These are phyloP conservation scores for Drosophila melanogaster DNA, from an alignment of 1,140 invertebrate species.

Conservation along the genomic window DNA sequence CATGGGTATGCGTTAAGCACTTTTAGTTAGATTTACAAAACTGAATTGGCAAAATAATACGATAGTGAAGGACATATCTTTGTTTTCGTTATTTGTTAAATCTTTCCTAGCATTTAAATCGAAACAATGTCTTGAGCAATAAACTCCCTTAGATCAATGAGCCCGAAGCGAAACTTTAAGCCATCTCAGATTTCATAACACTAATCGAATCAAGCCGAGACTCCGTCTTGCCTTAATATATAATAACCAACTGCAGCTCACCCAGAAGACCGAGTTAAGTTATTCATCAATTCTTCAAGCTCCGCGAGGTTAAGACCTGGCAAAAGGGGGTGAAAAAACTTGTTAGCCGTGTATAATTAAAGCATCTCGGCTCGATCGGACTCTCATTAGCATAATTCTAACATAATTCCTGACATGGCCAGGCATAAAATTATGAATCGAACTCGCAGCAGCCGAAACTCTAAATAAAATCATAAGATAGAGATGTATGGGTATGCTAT, in stretches of 20 bases:
- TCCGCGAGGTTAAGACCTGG: slow-evolving; percentile 5
- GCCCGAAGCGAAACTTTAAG: not conserved
- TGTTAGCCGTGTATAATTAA: slow-evolving; percentile 68
- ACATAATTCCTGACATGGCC: slow-evolving; percentile 74
- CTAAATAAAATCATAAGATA: slow-evolving; percentile 42
- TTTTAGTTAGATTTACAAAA: not conserved
- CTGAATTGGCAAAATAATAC: no score
- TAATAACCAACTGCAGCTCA: slow-evolving; percentile 31
- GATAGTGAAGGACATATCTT: no score
- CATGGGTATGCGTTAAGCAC: not conserved
- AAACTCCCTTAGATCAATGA: not conserved
- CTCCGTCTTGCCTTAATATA: slow-evolving; percentile 6
- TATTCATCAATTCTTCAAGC: slow-evolving; percentile 49
- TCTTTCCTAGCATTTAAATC: no score
- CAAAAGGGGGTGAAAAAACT: slow-evolving; percentile 38
- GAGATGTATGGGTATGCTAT: slow-evolving; percentile 7
- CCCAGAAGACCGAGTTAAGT: slow-evolving; percentile 39
- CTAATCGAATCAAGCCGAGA: slow-evolving; percentile 38
- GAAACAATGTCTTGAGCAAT: not conserved
- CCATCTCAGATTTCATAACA: slow-evolving; percentile 42
- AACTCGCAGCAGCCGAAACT: slow-evolving; percentile 50
- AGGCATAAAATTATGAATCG: slow-evolving; percentile 75
- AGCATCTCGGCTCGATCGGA: slow-evolving; percentile 58
- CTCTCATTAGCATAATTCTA: slow-evolving; percentile 78
- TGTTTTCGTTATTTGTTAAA: no score